Evolutionary conservation across 2,888 invertebrate genomes (phyloP).

Genomic region (Apoda limacodes): DNA sequence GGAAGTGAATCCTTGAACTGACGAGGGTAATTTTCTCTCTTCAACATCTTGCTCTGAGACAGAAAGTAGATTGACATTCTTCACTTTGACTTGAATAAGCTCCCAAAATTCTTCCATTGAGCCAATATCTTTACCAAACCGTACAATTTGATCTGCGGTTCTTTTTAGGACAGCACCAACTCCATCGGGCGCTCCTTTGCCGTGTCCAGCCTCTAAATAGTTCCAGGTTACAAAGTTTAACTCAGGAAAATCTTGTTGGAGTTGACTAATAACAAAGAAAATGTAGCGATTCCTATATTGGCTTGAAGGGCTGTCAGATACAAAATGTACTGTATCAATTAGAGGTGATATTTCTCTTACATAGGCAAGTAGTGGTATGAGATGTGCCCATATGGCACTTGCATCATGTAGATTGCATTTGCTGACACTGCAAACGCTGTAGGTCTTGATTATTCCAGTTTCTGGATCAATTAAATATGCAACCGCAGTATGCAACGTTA

Average conservation of each 20-base stretch:
- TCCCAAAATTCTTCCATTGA: slow-evolving; percentile 3
- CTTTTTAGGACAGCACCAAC: slow-evolving; percentile 16
- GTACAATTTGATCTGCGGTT: slow-evolving; percentile 10
- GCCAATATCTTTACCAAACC: slow-evolving; percentile 8
- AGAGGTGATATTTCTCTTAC: slow-evolving; percentile 4
- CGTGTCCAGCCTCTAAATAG: slow-evolving; percentile 16
- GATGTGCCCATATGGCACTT: slow-evolving; percentile 16
- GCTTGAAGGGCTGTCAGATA: slow-evolving; percentile 12
- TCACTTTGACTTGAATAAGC: slow-evolving; percentile 3
- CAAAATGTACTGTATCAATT: slow-evolving; percentile 13
- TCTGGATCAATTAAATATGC: too few species aligned
- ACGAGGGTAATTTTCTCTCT: slow-evolving; percentile 6
- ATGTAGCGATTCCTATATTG: slow-evolving; percentile 17
- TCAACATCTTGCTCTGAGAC: slow-evolving; percentile 9
- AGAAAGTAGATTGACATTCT: slow-evolving; percentile 6
- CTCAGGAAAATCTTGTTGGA: slow-evolving; percentile 8
- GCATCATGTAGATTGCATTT: slow-evolving; percentile 14
- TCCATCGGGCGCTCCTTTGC: slow-evolving; percentile 19
- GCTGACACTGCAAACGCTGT: slow-evolving; percentile 9
- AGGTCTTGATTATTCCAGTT: too few species aligned
- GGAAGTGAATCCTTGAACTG: slow-evolving; percentile 10
- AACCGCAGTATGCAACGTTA: slow-evolving; percentile 12
- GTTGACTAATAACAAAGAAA: slow-evolving; percentile 10
- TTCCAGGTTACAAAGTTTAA: slow-evolving; percentile 16
- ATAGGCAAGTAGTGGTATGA: slow-evolving; percentile 9